Evolutionary conservation across 2,888 invertebrate genomes (phyloP).

Genomic region (Harpagoxenus sublaevis): DNA sequence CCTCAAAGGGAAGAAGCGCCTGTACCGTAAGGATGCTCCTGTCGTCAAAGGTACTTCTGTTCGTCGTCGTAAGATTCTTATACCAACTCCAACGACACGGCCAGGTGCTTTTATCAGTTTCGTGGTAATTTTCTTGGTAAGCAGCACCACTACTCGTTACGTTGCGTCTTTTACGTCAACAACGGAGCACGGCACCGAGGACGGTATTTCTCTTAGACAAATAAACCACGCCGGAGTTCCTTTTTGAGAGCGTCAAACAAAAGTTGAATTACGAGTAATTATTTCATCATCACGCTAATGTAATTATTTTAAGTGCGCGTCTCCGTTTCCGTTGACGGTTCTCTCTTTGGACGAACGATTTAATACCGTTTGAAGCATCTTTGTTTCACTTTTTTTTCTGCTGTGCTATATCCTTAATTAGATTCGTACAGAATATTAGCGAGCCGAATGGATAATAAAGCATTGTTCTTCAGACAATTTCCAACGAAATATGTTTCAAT

Average conservation of each 20-base stretch:
- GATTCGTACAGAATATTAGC: background rate
- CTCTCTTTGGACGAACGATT: background rate
- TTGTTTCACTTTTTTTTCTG: background rate
- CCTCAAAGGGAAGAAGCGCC: constrained; percentile 15
- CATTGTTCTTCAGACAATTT: background rate
- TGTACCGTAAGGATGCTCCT: constrained; percentile 24
- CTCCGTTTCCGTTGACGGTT: background rate
- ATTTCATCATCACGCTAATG: constrained; percentile 46
- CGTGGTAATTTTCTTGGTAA: constrained; percentile 50
- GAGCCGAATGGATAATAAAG: background rate
- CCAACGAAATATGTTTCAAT: background rate
- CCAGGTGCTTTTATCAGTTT: constrained; percentile 53
- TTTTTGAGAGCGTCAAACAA: constrained; percentile 29
- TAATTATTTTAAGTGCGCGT: constrained; percentile 11
- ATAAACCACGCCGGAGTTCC: constrained; percentile 2
- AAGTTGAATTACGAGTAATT: constrained; percentile 52
- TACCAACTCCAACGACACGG: constrained; percentile 34
- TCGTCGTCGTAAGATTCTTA: constrained; percentile 32
- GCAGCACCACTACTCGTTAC: constrained; percentile 29
- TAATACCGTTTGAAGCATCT: background rate
- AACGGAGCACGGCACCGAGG: background rate
- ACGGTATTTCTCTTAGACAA: constrained; percentile 21
- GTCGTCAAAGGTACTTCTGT: constrained; percentile 51
- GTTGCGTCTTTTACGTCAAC: constrained; percentile 40
- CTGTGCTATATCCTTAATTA: background rate